Evolutionary conservation across 2,888 invertebrate genomes (phyloP).

Genomic region (Tinea trinotella): DNA sequence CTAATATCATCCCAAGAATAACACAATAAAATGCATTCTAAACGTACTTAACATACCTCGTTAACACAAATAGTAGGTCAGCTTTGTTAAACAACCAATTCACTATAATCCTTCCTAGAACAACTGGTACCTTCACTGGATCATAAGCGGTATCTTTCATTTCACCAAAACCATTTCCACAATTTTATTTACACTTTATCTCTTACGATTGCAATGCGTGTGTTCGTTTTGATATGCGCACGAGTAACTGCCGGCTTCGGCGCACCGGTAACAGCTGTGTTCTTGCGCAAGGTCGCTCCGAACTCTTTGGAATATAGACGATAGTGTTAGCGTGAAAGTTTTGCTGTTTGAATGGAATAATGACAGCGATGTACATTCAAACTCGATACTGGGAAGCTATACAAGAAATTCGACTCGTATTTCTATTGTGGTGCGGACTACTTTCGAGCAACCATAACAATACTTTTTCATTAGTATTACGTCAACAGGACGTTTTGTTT

Average conservation of each 20-base stretch:
- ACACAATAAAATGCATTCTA: no score
- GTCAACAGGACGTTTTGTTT: no score
- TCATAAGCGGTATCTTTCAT: constrained; percentile 48
- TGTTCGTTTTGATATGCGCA: constrained; percentile 33
- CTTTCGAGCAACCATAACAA: no score
- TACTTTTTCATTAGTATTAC: no score
- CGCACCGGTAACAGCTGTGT: constrained; percentile 8
- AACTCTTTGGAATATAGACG: not conserved
- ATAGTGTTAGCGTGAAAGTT: not conserved
- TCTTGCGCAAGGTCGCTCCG: constrained; percentile 8
- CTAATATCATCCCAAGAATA: no score
- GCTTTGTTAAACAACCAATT: constrained; percentile 77
- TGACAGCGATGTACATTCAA: no score
- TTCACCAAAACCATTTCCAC: constrained; percentile 35
- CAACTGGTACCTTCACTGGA: constrained; percentile 47
- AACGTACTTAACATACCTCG: not conserved
- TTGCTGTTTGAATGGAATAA: no score
- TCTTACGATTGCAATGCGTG: constrained; percentile 22
- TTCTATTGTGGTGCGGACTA: no score
- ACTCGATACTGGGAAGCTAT: no score
- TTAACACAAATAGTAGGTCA: constrained; percentile 71
- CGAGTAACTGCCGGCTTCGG: constrained; percentile 23
- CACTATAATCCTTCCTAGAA: constrained; percentile 69
- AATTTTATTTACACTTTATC: constrained; percentile 26
- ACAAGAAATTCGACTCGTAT: no score